Evolutionary conservation across 2,113 vertebrate genomes (phyloP).

Genomic region (Podiceps cristatus): DNA sequence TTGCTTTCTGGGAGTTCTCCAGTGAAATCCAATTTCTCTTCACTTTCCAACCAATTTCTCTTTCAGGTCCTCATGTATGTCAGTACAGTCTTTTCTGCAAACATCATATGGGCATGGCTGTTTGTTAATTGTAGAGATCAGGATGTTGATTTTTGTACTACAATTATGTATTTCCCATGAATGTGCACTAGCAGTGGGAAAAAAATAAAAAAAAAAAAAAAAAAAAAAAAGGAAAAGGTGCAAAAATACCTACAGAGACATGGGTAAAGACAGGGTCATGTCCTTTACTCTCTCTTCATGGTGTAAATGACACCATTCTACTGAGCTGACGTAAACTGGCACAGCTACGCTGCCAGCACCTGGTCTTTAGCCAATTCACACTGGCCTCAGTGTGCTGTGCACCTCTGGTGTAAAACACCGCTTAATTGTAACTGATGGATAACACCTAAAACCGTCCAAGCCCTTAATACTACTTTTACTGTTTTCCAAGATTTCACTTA

Average conservation of each 20-base stretch:
- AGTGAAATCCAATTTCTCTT: not conserved
- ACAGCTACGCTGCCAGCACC: not conserved
- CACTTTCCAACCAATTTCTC: not conserved
- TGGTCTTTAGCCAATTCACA: not conserved
- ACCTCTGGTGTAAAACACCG: not conserved
- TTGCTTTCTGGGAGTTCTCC: not conserved
- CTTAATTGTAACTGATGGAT: not conserved
- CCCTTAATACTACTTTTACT: not conserved
- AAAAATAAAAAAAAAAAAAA: not conserved
- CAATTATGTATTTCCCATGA: not conserved
- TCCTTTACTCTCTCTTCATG: slow-evolving; percentile 1
- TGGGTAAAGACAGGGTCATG: not conserved
- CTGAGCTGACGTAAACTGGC: slow-evolving; percentile 15
- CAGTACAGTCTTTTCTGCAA: not conserved
- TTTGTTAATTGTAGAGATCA: not conserved
- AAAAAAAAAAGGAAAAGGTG: not conserved
- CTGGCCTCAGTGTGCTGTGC: not conserved
- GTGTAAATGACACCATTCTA: slow-evolving; percentile 37
- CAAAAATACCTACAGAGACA: not conserved
- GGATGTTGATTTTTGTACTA: not conserved
- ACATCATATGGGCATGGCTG: not conserved
- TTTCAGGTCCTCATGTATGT: not conserved
- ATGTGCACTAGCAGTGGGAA: not conserved
- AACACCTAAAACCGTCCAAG: not conserved
- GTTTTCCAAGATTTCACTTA: not conserved